Percentiles rank a stretch among this genome's conserved stretches.
Conservation (phyloP, 2,888 invertebrate genomes). For the Epinotia demarniana region DNA sequence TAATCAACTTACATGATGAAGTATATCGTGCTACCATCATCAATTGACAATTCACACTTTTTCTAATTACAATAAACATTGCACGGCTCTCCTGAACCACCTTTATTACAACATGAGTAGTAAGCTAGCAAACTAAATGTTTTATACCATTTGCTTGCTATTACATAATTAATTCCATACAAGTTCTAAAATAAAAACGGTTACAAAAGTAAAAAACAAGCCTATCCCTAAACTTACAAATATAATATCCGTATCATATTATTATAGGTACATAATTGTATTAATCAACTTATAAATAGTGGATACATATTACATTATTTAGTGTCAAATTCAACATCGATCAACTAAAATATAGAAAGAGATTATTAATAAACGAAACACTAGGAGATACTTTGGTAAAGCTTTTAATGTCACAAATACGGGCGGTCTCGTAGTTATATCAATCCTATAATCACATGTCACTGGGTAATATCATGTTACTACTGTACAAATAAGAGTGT, state of each 20-base stretch:
- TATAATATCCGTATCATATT: constrained; percentile 25
- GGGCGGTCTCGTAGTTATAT: not conserved
- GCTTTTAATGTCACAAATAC: not conserved
- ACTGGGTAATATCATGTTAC: not conserved
- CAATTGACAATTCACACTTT: not conserved
- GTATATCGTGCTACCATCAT: not conserved
- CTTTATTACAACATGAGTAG: not conserved
- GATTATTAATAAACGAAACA: constrained; percentile 13
- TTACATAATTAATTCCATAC: constrained; percentile 13
- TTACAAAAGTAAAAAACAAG: constrained; percentile 32
- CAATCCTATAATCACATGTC: not conserved
- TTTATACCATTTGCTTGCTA: not conserved
- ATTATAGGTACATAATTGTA: not conserved
- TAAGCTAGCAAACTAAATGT: constrained; percentile 1
- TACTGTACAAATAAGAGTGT: not conserved
- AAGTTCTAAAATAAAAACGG: constrained; percentile 20
- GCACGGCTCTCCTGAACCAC: not conserved
- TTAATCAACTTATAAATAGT: constrained; percentile 1
- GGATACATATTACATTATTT: constrained; percentile 7
- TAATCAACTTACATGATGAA: not conserved
- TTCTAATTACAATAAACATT: not conserved
- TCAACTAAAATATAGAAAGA: not conserved
- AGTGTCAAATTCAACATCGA: not conserved
- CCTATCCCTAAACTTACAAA: constrained; percentile 18
- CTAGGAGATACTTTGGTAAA: constrained; percentile 27